phyloP scores from a whole-genome alignment of 2,113 vertebrate species.

The Corythaixoides concolor region DNA sequence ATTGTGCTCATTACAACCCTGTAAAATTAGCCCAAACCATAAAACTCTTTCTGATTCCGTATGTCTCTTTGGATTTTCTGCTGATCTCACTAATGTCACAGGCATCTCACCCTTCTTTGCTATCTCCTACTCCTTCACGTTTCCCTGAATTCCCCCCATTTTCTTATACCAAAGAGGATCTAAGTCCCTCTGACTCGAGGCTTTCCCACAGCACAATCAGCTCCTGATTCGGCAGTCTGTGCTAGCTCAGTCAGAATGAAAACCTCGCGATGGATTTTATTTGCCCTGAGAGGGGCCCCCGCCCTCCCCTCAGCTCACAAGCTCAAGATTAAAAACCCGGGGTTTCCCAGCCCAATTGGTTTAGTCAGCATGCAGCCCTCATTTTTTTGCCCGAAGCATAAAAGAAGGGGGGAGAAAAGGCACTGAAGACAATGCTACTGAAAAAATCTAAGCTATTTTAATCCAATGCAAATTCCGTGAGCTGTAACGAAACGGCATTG shows the following conservation, averaged over 20 bases:
- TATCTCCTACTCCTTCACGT: background rate
- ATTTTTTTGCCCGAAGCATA: constrained; percentile 13
- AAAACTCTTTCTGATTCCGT: background rate
- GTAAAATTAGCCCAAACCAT: background rate
- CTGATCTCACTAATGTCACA: background rate
- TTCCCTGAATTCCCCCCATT: background rate
- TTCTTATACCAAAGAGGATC: background rate
- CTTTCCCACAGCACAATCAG: background rate
- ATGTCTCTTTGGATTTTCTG: background rate
- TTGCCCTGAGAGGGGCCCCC: background rate
- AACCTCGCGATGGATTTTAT: background rate
- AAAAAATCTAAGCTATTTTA: constrained; percentile 53
- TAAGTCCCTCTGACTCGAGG: background rate
- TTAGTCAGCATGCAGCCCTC: constrained; percentile 31
- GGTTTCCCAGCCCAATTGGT: background rate
- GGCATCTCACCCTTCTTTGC: background rate
- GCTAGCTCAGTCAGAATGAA: constrained; percentile 4
- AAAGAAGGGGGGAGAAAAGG: background rate
- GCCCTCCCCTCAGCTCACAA: background rate
- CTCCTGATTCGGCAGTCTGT: background rate
- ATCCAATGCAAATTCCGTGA: constrained; percentile 25
- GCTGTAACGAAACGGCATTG: background rate
- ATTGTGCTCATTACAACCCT: background rate
- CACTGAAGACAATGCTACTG: background rate
- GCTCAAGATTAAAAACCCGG: background rate